Base-by-base conservation (phyloP, 1,140 invertebrate species). In the Prorops nasuta region DNA sequence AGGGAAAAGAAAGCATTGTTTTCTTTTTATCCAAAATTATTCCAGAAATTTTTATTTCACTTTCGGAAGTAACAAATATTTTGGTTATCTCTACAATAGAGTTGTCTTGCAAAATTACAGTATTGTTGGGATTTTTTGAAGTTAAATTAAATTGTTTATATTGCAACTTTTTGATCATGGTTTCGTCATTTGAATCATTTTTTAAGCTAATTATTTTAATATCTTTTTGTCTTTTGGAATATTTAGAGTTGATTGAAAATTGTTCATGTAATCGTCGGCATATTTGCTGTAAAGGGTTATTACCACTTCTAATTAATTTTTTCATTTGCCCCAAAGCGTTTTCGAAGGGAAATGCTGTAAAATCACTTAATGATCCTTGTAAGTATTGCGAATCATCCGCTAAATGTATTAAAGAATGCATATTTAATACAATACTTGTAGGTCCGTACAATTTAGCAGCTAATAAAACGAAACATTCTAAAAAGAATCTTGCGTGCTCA, bases 351-450 rank as follows among this genome's bases (percentile, higher is more conserved):
- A 43, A 43, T 16, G 24, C 41, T 9, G 41, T 16, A 20, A 28
- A 43, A 16, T 3, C 6, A 31, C 21, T 16, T 8, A 32, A 12
- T 16, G 41, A 16, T n/a, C 3, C n/a, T 32, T 43, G n/a, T 24
- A 43, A 15, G 15, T 17, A 20, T 31, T 10, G 24, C 17, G 15
- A 20, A 17, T 43, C 41, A 1, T 31, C 24, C 3, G 41, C 24
- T 12, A 43, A 20, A 31, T 58, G 61, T 28, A 56, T 54, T 12
- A 56, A 32, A 44, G 39, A 47, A 37, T 62, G 59, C 9, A 51
- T 45, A 49, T 51, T 58, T 14, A 52, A 36, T 39, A 50, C 44
- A 21, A 49, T 46, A 22, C 37, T 54, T 9, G 34, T 24, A 20
- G 19, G 9, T 31, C 50, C 54, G 32, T 44, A 64, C 4, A 51